Conservation (phyloP, 2,888 invertebrate species). For the Yponomeuta cagnagella region DNA sequence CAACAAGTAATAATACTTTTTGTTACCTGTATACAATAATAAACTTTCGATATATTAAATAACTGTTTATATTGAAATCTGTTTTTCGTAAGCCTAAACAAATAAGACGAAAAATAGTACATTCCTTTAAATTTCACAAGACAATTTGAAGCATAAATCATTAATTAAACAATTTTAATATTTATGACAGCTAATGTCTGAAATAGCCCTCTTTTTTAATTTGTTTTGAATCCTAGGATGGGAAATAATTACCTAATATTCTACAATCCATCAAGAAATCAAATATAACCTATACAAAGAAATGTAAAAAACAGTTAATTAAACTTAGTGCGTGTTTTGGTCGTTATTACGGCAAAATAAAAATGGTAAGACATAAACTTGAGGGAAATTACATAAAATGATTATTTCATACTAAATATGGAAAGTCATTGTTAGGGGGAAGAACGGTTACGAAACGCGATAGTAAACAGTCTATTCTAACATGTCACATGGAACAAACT, state of each 20-base stretch:
- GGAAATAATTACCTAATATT: not conserved
- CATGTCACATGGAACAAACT: not conserved
- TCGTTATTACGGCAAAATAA: constrained; percentile 2
- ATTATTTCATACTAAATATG: constrained; percentile 10
- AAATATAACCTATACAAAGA: not conserved
- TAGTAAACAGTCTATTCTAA: constrained; percentile 2
- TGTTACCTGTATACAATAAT: constrained; percentile 73
- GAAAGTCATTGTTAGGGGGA: constrained; percentile 9
- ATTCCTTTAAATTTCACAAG: not conserved
- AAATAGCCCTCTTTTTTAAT: constrained; percentile 51
- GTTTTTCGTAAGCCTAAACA: constrained; percentile 24
- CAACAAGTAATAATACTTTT: constrained; percentile 67
- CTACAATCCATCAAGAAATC: not conserved
- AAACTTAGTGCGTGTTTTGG: constrained; percentile 2
- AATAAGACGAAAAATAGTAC: not conserved
- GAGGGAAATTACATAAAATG: not conserved
- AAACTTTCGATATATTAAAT: constrained; percentile 70
- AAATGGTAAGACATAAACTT: constrained; percentile 9
- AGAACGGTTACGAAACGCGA: constrained; percentile 7
- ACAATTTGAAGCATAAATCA: not conserved
- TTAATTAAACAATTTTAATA: constrained; percentile 19
- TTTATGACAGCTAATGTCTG: constrained; percentile 60
- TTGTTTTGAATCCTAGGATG: constrained; percentile 15
- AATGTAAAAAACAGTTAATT: not conserved
- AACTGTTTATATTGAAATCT: constrained; percentile 69